Evolutionary conservation across 2,888 invertebrate genomes (phyloP), one percentile per base, ranked within the genome.

Genomic region (Dione juno): DNA sequence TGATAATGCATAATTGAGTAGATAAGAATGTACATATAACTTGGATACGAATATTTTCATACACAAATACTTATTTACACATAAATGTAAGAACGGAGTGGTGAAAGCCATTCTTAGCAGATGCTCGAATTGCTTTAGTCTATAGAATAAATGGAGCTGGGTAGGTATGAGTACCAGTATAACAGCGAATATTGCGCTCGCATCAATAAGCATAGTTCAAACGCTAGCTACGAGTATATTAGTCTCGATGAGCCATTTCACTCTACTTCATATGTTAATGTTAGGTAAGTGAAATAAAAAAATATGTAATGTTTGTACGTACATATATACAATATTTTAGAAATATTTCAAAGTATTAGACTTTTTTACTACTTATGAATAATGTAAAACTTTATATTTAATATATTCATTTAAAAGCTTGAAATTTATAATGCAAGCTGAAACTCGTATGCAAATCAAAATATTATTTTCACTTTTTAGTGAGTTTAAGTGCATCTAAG

Each of bases 201-300:
- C 69, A 72, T 69, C 63, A 63, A 67, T 69, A 66, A 69, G 57
- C 53, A 69, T 41, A 50, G 45, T 41, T 72, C 43, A 66, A 71
- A 64, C 63, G 61, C 45, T n/a, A n/a, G n/a, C n/a, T n/a, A n/a
- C 35, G 35, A 21, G 63, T 71, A 64, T 68, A 71, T 65, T 59
- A 71, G 21, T 50, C 64, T 40, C 41, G 53, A 45, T 52, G 19
- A 57, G 57, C 37, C 28, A 28, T 50, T 69, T 58, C 37, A 50
- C 19, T 63, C 13, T 21, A 43, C 41, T 63, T 63, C 43, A 3
- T 14, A 28, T n/a, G 11, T 45, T 45, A 10, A 45, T n/a, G 28
- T 45, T 21, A 9, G 0, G 13, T 21, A 43, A 43, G 9, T n/a
- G 14, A 53, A 35, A 53, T 48, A 35, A 53, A 21, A 53, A n/a